Evolutionary conservation across 2,113 vertebrate species (phyloP).

Genomic region (human (Homo sapiens)): DNA sequence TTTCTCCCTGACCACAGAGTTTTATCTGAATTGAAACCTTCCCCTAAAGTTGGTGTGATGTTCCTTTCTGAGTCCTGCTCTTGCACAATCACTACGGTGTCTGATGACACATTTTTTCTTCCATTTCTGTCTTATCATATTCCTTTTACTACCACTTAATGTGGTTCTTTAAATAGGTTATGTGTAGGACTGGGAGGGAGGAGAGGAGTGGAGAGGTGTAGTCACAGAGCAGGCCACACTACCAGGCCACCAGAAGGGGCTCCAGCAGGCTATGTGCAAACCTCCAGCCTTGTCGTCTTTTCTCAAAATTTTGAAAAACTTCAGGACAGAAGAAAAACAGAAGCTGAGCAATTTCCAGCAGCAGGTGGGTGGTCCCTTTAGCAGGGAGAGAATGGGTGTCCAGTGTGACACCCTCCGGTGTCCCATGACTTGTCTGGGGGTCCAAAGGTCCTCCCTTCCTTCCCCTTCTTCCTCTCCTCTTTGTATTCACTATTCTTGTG

Average conservation of each 20-base stretch:
- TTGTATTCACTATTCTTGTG: not conserved
- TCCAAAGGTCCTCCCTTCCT: not conserved
- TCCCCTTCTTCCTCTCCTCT: not conserved
- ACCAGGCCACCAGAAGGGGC: not conserved
- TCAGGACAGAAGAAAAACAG: not conserved
- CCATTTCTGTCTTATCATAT: not conserved
- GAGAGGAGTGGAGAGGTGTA: not conserved
- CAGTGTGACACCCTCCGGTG: not conserved
- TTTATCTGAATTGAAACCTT: not conserved
- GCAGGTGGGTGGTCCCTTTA: not conserved
- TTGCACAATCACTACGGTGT: not conserved
- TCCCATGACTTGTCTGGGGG: no score
- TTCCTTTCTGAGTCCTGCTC: not conserved
- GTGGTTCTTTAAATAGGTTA: constrained; percentile 9
- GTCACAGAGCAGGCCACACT: not conserved
- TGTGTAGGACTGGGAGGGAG: not conserved
- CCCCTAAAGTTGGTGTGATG: not conserved
- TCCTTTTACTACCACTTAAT: not conserved
- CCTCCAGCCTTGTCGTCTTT: not conserved
- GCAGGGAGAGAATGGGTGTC: not conserved
- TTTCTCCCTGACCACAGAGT: not conserved
- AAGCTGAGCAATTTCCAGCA: not conserved
- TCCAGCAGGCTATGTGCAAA: not conserved
- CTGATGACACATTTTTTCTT: not conserved
- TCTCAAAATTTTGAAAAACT: not conserved